Percentiles rank a stretch among this genome's conserved stretches.
These are phyloP conservation scores for Tholera decimalis DNA, from an alignment of 2,888 invertebrate genomes.

Conservation along the genomic window DNA sequence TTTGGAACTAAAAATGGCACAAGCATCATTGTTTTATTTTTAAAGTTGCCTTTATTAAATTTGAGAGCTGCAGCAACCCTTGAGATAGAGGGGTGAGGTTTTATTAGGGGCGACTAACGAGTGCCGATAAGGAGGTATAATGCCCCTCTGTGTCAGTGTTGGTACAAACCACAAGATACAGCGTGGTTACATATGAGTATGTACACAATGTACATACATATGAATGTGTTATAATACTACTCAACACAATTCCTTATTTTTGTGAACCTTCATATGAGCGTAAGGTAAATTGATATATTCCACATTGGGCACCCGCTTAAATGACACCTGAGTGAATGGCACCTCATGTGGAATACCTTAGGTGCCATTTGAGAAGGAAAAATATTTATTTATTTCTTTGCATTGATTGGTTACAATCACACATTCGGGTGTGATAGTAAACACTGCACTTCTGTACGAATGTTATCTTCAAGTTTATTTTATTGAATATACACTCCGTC, in stretches of 20 bases:
- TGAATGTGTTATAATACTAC: not conserved
- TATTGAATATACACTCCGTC: not conserved
- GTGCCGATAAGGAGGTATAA: slow-evolving; percentile 89
- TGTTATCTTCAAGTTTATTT: not conserved
- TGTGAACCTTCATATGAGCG: too few relatives aligned
- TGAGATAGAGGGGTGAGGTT: slow-evolving; percentile 87
- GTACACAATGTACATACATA: too few relatives aligned
- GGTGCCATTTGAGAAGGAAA: too few relatives aligned
- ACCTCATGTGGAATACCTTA: too few relatives aligned
- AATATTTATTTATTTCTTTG: too few relatives aligned
- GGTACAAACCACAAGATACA: slow-evolving; percentile 63
- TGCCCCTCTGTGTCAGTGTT: slow-evolving; percentile 77
- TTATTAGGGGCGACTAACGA: slow-evolving; percentile 90
- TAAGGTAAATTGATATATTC: too few relatives aligned
- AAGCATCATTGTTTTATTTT: slow-evolving; percentile 85
- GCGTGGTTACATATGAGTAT: slow-evolving; percentile 48
- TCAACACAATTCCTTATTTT: not conserved
- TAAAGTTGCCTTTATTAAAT: slow-evolving; percentile 89
- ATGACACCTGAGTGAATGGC: too few relatives aligned
- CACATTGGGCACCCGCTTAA: too few relatives aligned
- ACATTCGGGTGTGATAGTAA: too few relatives aligned
- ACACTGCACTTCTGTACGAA: not conserved
- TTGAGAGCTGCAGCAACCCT: slow-evolving; percentile 87
- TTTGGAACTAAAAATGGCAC: slow-evolving; percentile 13
- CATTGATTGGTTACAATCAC: too few relatives aligned